Evolutionary conservation across 2,113 vertebrate species (phyloP).

Genomic region (Irena cyanogastra): DNA sequence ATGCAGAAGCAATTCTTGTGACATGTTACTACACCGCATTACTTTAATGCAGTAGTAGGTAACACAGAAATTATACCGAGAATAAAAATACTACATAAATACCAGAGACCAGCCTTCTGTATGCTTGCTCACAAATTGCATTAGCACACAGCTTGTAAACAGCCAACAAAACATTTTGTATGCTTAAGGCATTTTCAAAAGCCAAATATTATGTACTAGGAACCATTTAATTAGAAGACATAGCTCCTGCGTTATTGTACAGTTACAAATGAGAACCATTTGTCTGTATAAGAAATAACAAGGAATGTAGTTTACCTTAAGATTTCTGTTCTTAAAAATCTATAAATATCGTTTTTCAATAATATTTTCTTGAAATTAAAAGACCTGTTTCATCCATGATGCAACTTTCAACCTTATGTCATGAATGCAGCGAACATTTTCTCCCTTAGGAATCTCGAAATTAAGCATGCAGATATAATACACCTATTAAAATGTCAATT

Average conservation of each 20-base stretch:
- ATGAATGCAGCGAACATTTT: background rate
- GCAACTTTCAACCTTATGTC: background rate
- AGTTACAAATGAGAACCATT: background rate
- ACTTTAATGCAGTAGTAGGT: background rate
- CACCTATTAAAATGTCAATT: background rate
- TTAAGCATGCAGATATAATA: background rate
- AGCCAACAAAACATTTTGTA: background rate
- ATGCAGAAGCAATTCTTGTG: background rate
- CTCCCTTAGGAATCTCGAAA: background rate
- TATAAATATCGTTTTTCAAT: background rate
- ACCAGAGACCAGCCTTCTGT: background rate
- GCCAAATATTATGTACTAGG: background rate
- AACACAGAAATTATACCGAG: background rate
- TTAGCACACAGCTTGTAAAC: background rate
- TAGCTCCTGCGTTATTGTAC: background rate
- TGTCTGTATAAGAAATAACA: background rate
- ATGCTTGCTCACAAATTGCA: background rate
- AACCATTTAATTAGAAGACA: background rate
- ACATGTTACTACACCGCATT: accelerated
- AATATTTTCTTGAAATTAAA: background rate
- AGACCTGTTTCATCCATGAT: background rate
- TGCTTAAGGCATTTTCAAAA: background rate
- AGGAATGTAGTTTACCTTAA: background rate
- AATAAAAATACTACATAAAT: background rate
- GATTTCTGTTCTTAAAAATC: background rate